A percentile compares a stretch with the other conserved stretches of the same genome.
Evolutionary conservation across 1,140 invertebrate genomes (phyloP).

Genomic region (Drosophila oshimai): DNA sequence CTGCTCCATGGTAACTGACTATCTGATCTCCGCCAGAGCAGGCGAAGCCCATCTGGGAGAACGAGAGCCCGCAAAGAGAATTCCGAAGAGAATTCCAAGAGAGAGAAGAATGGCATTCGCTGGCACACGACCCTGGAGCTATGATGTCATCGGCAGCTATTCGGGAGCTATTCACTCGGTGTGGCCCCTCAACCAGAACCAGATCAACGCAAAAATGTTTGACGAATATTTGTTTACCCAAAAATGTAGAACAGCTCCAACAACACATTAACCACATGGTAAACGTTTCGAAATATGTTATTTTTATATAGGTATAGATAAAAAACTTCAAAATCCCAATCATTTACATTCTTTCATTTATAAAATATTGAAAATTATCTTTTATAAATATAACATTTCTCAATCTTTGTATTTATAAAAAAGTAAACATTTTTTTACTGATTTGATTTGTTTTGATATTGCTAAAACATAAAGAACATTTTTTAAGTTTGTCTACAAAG

Average conservation of each 20-base stretch:
- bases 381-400: no score
- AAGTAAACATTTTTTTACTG: no score
- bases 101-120: conserved; percentile 8
- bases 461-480: no score
- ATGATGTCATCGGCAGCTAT: conserved; percentile 46
- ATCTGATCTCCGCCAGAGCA: conserved; percentile 32
- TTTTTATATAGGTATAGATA: no score
- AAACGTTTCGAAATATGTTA: conserved; percentile 11
- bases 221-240: conserved; percentile 34
- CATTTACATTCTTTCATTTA: background rate
- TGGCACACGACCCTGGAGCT: conserved; percentile 5
- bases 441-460: no score
- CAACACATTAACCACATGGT: conserved; percentile 12
- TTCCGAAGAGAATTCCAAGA: background rate
- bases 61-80: background rate
- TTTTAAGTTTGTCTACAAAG: background rate
- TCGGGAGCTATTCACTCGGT: background rate
- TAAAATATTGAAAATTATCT: no score
- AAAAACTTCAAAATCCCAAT: background rate
- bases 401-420: no score
- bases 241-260: conserved; percentile 32
- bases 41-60: background rate
- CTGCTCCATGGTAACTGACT: conserved; percentile 65
- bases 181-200: conserved; percentile 36
- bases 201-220: conserved; percentile 30